These are phyloP conservation scores for Phoenicopterus ruber DNA, from an alignment of 2,113 vertebrate genomes.

Conservation along the genomic window DNA sequence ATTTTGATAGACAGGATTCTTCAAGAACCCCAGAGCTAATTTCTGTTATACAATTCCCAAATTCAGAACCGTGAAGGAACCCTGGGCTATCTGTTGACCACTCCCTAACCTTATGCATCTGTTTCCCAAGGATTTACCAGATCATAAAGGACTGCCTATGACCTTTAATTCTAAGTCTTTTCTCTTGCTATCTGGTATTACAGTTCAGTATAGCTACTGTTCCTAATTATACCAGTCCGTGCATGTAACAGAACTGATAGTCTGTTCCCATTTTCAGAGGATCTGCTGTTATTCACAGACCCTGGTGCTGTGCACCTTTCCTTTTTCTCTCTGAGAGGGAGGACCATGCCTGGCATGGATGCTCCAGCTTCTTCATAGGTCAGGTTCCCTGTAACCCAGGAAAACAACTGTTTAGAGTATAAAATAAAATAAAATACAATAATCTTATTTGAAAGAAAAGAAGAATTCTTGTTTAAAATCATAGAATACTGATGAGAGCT, in stretches of 20 bases:
- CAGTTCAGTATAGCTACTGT: not conserved
- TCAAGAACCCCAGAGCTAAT: not conserved
- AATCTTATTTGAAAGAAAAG: not conserved
- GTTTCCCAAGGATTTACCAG: not conserved
- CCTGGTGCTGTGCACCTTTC: rapidly evolving
- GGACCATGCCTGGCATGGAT: not conserved
- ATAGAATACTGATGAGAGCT: not conserved
- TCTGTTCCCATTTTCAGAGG: not conserved
- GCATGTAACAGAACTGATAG: not conserved
- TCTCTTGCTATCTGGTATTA: not conserved
- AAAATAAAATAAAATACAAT: not conserved
- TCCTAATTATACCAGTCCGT: not conserved
- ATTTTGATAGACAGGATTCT: not conserved
- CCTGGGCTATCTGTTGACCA: rapidly evolving
- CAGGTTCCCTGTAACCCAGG: not conserved
- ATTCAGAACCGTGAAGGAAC: not conserved
- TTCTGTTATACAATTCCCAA: not conserved
- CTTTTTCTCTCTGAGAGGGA: not conserved
- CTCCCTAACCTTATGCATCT: not conserved
- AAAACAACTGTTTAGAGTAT: not conserved
- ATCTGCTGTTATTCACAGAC: not conserved
- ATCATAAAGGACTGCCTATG: not conserved
- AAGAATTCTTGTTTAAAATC: not conserved
- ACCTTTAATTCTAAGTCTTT: not conserved
- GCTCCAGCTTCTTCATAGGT: not conserved